phyloP scores from a whole-genome alignment of 2,888 invertebrate genomes.

The Temnothorax rugatulus region DNA sequence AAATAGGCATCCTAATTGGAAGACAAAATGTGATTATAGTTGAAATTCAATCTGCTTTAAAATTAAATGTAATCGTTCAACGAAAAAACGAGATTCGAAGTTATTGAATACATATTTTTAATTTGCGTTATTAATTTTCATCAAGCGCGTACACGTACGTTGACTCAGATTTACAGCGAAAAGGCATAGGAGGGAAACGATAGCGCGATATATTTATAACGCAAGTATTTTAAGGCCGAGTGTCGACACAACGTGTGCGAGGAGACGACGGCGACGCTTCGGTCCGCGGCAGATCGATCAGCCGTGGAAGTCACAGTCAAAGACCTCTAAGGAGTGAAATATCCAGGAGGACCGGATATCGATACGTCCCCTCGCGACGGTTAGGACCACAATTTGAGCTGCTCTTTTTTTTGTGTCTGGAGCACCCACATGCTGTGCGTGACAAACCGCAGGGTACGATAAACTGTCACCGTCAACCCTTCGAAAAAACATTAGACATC shows the following conservation, averaged over 20 bases:
- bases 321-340: conserved; percentile 64
- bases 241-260: conserved; percentile 26
- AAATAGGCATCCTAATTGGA: not conserved
- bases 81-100: not conserved
- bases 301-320: conserved; percentile 58
- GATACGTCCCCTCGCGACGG: conserved; percentile 62
- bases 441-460: conserved; percentile 7
- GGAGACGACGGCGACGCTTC: not conserved
- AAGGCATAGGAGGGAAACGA: not conserved
- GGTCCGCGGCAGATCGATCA: conserved; percentile 50
- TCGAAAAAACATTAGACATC: conserved; percentile 35
- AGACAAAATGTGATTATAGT: not conserved
- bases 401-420: conserved; percentile 50
- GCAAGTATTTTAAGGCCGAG: conserved; percentile 27
- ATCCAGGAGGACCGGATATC: conserved; percentile 70
- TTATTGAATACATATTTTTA: not conserved
- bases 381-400: conserved; percentile 61
- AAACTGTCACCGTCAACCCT: conserved; percentile 1
- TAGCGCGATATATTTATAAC: conserved; percentile 4
- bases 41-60: not conserved
- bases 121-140: conserved; percentile 3
- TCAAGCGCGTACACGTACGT: not conserved
- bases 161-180: not conserved
- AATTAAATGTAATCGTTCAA: not conserved
- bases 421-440: conserved; percentile 33